Conservation (phyloP, 2,888 invertebrate species). For the Lasioglossum zephyrum region DNA sequence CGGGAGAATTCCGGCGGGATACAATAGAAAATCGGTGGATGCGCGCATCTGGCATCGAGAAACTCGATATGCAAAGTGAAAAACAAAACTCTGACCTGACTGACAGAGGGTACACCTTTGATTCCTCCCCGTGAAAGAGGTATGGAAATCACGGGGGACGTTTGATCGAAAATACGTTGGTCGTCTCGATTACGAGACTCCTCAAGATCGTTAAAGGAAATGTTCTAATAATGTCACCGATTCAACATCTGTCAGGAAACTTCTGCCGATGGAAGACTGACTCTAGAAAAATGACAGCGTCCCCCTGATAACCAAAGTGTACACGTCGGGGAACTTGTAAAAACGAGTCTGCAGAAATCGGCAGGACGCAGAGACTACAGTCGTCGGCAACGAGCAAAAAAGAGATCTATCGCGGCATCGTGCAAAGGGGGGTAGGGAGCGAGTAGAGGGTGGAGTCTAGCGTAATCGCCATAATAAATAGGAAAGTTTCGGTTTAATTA, state of each 20-base stretch:
- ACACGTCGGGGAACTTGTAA: neutral
- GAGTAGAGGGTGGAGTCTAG: neutral
- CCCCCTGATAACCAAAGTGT: neutral
- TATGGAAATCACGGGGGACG: conserved; percentile 44
- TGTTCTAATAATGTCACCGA: neutral
- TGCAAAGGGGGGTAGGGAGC: neutral
- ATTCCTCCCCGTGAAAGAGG: conserved; percentile 46
- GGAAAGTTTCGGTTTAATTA: conserved; percentile 13
- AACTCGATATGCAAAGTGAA: conserved; percentile 67
- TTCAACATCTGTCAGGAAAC: neutral
- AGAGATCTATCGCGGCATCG: neutral
- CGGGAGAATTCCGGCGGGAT: conserved; percentile 14
- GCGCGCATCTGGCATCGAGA: conserved; percentile 58
- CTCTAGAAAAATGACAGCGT: too few species aligned
- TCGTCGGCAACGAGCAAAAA: neutral
- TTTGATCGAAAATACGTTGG: conserved; percentile 52
- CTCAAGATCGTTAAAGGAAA: conserved; percentile 6
- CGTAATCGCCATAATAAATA: conserved; percentile 4
- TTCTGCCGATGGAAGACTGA: neutral
- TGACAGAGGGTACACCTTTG: conserved; percentile 57
- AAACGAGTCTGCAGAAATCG: neutral
- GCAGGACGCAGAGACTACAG: neutral
- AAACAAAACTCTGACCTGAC: conserved; percentile 56
- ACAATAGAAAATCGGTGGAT: conserved; percentile 50
- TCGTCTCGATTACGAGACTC: conserved; percentile 37